Evolutionary conservation across 1,140 invertebrate genomes (phyloP).

Genomic region (Apis mellifera): DNA sequence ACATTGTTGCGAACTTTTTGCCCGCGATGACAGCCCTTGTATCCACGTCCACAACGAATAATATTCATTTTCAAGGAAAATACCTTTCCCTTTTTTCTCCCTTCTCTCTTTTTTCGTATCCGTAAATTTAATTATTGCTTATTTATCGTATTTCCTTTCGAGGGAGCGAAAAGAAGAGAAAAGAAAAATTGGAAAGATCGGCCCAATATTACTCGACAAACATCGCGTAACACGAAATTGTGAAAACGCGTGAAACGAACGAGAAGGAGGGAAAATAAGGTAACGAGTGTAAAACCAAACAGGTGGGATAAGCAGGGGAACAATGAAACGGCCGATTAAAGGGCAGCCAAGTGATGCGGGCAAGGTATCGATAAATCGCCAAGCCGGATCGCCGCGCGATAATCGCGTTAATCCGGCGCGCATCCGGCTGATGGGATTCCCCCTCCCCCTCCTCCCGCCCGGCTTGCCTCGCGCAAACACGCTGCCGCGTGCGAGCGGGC

Average conservation of each 20-base stretch:
- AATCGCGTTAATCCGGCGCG: conserved; percentile 49
- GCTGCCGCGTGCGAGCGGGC: conserved; percentile 13
- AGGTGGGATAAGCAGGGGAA: conserved; percentile 19
- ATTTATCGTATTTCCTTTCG: too few relatives aligned
- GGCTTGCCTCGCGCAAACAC: conserved; percentile 47
- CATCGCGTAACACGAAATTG: too few relatives aligned
- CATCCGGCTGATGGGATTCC: conserved; percentile 48
- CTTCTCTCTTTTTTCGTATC: too few relatives aligned
- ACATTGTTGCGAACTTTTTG: conserved; percentile 24
- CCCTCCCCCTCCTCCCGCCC: conserved; percentile 13
- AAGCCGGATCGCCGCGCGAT: conserved; percentile 49
- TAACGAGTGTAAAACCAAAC: conserved; percentile 8
- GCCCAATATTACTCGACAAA: too few relatives aligned
- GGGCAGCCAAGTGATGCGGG: conserved; percentile 18
- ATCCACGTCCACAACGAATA: too few relatives aligned
- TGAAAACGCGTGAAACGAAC: not conserved
- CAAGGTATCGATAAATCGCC: conserved; percentile 48
- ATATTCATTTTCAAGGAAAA: too few relatives aligned
- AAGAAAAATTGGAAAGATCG: too few relatives aligned
- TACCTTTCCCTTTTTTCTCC: not conserved
- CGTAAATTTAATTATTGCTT: too few relatives aligned
- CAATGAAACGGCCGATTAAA: conserved; percentile 49
- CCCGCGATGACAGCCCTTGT: not conserved
- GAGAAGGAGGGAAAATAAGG: conserved; percentile 18
- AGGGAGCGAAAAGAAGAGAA: not conserved